Evolutionary conservation across 2,113 vertebrate species (phyloP), one percentile per base, ranked within the genome.

Genomic region (Dipodomys spectabilis): DNA sequence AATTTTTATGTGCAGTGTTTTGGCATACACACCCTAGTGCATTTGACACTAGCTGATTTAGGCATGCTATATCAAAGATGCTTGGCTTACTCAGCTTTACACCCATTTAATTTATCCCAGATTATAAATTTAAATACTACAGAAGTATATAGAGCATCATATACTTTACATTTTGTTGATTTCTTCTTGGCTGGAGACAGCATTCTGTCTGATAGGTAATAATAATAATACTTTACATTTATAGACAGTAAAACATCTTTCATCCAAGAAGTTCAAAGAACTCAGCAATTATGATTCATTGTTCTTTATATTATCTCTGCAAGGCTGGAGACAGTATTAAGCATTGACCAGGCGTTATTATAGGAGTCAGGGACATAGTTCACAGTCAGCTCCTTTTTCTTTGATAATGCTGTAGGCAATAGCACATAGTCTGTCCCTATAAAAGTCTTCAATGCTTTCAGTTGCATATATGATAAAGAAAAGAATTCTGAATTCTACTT

Each of bases 261-360:
- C 73, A 94, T 93, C 75, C 90, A 84, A 81, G 57, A 64, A 86
- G 68, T 95, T 95, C 62, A 96, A 86, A 95, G 83, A 94, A 83
- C 94, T 94, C 57, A 53, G 74, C 67, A 95, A 81, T 92, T 88
- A 83, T 96, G 92, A 94, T 25, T 97, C 96, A 96, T 78, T 91
- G 65, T 91, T 95, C 81, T 88, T 93, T 78, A 65, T 83, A 94
- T 84, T 89, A 74, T n/a, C 80, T 78, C 53, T 19, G 44, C 19
- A 49, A 78, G 65, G 32, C 65, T 32, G 28, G 30, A 87, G 64
- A 65, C 81, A 32, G 53, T 32, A 25, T 44, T 16, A 89, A 64
- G 19, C 78, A 44, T 49, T 62, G 64, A 75, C 49, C 25, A 65
- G 28, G 9, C 22, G n/a, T 71, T 73, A 81, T 22, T 73, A 81